Conservation (phyloP, 2,888 invertebrate species). For the Phoenoteleia sp. region DNA sequence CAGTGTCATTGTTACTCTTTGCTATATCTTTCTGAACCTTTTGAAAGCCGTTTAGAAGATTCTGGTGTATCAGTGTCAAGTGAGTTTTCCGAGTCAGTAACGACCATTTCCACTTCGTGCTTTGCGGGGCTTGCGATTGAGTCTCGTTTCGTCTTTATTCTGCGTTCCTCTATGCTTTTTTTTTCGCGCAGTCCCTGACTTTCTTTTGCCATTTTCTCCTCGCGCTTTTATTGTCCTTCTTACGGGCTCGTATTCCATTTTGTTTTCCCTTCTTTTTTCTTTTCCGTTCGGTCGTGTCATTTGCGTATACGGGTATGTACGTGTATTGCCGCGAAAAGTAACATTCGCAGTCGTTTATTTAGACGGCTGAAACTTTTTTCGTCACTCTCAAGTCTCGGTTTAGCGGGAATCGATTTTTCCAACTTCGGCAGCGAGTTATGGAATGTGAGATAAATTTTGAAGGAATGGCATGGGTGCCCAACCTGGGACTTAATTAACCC, state of each 20-base stretch:
- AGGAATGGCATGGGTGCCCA: neutral
- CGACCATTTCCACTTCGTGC: conserved; percentile 55
- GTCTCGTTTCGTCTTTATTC: conserved; percentile 47
- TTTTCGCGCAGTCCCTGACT: neutral
- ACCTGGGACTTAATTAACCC: neutral
- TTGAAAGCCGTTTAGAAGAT: conserved; percentile 45
- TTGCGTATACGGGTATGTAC: conserved; percentile 17
- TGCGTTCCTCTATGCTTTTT: conserved; percentile 1
- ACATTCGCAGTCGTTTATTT: conserved; percentile 14
- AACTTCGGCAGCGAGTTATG: neutral
- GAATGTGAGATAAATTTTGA: neutral
- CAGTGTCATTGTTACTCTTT: conserved; percentile 26
- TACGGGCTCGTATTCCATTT: conserved; percentile 40
- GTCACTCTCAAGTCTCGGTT: neutral
- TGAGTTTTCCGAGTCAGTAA: conserved; percentile 53
- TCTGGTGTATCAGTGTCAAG: conserved; percentile 58
- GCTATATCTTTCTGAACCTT: conserved; percentile 28
- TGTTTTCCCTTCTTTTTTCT: conserved; percentile 21
- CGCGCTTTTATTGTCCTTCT: conserved; percentile 48
- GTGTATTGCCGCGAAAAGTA: neutral
- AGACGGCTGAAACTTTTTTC: neutral
- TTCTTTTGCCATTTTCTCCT: conserved; percentile 36
- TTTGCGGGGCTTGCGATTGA: conserved; percentile 44
- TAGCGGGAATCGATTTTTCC: neutral
- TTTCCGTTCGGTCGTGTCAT: conserved; percentile 3